Conservation (phyloP, 2,888 invertebrate genomes). For the Acronicta psi region DNA sequence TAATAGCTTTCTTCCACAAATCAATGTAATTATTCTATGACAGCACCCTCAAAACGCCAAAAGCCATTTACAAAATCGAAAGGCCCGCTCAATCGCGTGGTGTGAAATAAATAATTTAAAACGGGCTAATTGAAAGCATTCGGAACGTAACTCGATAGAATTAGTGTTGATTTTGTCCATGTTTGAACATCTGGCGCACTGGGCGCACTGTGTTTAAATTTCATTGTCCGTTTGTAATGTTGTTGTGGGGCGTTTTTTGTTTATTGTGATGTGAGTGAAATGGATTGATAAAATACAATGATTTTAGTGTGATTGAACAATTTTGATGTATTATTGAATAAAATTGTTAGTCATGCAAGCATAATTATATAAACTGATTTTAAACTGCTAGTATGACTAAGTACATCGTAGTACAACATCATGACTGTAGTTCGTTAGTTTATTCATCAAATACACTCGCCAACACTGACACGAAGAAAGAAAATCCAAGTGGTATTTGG, state of each 20-base stretch:
- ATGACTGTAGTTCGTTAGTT: too few species aligned
- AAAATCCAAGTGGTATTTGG: too few species aligned
- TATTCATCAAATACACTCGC: too few species aligned
- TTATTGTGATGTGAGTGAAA: slow-evolving; percentile 39
- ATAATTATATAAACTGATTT: too few species aligned
- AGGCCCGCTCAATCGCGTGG: slow-evolving; percentile 33
- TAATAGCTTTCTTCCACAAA: background rate
- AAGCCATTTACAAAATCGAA: slow-evolving; percentile 30
- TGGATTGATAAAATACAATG: slow-evolving; percentile 10
- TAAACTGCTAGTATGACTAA: too few species aligned
- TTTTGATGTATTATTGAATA: background rate
- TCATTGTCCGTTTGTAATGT: slow-evolving; percentile 65
- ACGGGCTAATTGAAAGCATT: slow-evolving; percentile 57
- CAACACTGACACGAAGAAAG: too few species aligned
- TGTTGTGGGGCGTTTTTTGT: slow-evolving; percentile 56
- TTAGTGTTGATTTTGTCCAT: slow-evolving; percentile 63
- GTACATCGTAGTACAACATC: too few species aligned
- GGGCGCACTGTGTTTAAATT: slow-evolving; percentile 63
- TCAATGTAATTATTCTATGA: slow-evolving; percentile 10
- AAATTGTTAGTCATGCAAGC: too few species aligned
- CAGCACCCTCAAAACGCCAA: slow-evolving; percentile 15
- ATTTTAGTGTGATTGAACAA: slow-evolving; percentile 6
- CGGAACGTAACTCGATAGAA: slow-evolving; percentile 69
- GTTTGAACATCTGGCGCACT: slow-evolving; percentile 78
- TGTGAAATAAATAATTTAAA: slow-evolving; percentile 61